These are phyloP conservation scores for Cosmia trapezina DNA, from an alignment of 2,888 invertebrate genomes.

Conservation along the genomic window DNA sequence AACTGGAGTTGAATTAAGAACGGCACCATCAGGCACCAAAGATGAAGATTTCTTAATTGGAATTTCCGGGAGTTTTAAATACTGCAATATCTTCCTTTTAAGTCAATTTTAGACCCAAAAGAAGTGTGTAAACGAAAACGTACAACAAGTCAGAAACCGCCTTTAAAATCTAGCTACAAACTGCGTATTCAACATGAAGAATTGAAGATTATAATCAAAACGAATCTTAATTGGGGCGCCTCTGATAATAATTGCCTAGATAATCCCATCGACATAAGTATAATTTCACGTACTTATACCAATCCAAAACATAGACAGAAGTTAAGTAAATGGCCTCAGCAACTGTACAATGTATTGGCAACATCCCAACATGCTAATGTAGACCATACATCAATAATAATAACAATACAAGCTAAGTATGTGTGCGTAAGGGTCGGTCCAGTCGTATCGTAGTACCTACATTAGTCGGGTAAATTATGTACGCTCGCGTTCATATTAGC, in stretches of 20 bases:
- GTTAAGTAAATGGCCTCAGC: conserved; percentile 28
- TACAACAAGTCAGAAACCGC: not conserved
- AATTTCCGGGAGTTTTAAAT: too few relatives aligned
- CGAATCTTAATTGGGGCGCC: not conserved
- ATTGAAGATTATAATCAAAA: not conserved
- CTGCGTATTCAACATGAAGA: not conserved
- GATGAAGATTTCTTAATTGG: not conserved
- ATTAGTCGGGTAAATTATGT: conserved; percentile 16
- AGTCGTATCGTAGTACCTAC: conserved; percentile 29
- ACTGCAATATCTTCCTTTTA: not conserved
- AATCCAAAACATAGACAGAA: conserved; percentile 18
- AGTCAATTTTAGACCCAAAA: not conserved
- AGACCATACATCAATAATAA: conserved; percentile 48
- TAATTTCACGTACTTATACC: not conserved
- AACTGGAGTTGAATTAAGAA: not conserved
- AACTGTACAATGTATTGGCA: conserved; percentile 42
- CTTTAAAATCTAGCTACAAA: not conserved
- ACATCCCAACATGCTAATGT: conserved; percentile 46
- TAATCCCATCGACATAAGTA: not conserved
- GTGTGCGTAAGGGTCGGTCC: conserved; percentile 30
- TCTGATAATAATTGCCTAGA: not conserved
- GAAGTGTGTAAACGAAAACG: not conserved
- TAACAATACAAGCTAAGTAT: conserved; percentile 39
- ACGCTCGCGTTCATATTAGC: conserved; percentile 33
- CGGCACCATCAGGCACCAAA: not conserved